These are phyloP conservation scores for Ochotona curzoniae DNA, from an alignment of 2,113 vertebrate species.

Conservation along the genomic window DNA sequence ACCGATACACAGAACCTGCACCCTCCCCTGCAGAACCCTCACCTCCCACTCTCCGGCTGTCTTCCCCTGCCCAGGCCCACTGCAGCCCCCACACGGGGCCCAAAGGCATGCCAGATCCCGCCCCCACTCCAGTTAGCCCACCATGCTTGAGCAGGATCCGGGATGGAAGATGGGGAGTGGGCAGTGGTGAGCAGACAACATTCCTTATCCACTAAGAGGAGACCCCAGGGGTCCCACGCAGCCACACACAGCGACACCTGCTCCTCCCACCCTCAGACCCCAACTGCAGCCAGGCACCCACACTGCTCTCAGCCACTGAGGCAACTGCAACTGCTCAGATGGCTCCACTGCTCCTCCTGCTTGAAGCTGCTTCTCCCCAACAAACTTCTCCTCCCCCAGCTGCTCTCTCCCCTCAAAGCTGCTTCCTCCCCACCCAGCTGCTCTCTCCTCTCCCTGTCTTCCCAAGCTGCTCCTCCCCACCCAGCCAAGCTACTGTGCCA, in stretches of 20 bases:
- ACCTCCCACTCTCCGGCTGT: not conserved
- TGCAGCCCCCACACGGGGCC: not conserved
- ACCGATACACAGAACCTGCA: no score
- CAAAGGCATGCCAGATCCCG: not conserved
- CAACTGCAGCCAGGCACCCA: not conserved
- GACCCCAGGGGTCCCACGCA: no score
- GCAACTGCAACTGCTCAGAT: no score
- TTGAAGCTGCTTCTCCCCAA: not conserved
- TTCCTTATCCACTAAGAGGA: not conserved
- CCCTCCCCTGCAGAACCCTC: not conserved
- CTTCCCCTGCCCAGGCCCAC: no score
- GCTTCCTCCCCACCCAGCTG: no score
- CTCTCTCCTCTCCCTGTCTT: no score
- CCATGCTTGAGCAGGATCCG: not conserved
- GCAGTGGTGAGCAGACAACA: not conserved
- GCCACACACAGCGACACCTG: not conserved
- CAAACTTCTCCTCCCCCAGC: not conserved
- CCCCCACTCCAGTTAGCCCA: not conserved
- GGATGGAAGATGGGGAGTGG: no score
- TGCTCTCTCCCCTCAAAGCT: no score
- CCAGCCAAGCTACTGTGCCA: not conserved
- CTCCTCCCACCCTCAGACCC: not conserved
- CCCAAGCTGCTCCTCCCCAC: not conserved
- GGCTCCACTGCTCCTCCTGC: fast-evolving
- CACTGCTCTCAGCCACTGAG: not conserved